Percentiles rank a stretch among this genome's conserved stretches.
Evolutionary conservation across 2,888 invertebrate species (phyloP).

Genomic region (Automeris io): DNA sequence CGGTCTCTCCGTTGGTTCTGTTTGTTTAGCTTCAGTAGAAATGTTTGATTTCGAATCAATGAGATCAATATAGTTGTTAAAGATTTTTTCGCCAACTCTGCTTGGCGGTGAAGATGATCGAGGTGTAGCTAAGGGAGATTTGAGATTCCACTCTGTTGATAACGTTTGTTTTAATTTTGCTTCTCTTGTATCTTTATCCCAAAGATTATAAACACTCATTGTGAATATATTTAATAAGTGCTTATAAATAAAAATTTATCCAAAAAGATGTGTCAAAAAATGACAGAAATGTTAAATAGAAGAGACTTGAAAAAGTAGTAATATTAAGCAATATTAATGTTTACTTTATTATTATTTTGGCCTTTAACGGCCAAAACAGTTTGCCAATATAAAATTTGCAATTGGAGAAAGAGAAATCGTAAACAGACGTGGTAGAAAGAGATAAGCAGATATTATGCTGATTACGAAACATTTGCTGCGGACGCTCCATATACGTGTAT

Average conservation of each 20-base stretch:
- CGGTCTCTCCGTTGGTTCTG: conserved; percentile 48
- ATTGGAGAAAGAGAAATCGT: no score
- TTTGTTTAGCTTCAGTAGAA: conserved; percentile 34
- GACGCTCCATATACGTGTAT: no score
- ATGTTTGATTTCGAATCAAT: conserved; percentile 52
- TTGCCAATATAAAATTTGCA: no score
- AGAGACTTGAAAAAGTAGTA: no score
- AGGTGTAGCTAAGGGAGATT: conserved; percentile 32
- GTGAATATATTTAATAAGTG: conserved; percentile 9
- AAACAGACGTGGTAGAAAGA: no score
- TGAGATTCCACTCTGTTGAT: conserved; percentile 35
- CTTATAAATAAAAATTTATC: conserved; percentile 2
- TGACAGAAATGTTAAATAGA: no score
- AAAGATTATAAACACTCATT: conserved; percentile 27
- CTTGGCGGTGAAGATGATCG: conserved; percentile 37
- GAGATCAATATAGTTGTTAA: conserved; percentile 51
- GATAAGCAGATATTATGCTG: no score
- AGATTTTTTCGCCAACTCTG: conserved; percentile 43
- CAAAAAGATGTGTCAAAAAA: neutral
- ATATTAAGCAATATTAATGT: no score
- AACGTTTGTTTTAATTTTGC: conserved; percentile 25
- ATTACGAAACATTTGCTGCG: no score
- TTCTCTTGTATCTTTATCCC: conserved; percentile 31
- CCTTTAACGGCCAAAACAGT: no score
- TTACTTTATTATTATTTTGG: no score